These are phyloP conservation scores for Drosophila pruinosa DNA, from an alignment of 1,140 invertebrate species.

Conservation along the genomic window DNA sequence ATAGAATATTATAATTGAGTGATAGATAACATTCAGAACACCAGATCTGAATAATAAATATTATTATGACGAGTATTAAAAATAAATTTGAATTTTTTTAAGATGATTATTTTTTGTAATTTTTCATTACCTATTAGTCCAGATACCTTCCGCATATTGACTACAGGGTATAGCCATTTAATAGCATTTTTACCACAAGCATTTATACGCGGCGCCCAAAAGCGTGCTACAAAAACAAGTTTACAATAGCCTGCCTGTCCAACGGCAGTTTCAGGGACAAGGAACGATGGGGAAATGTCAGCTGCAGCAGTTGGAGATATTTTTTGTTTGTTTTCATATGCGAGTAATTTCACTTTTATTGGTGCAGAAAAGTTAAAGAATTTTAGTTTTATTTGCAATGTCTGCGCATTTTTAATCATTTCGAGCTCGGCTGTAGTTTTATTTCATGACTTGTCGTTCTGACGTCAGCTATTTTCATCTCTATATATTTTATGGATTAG, in stretches of 20 bases:
- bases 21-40: no score
- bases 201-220: conserved; percentile 10
- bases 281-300: neutral
- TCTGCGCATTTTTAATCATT: conserved; percentile 71
- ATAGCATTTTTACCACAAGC: neutral
- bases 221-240: neutral
- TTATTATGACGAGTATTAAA: no score
- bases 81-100: neutral
- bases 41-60: no score
- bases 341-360: conserved; percentile 61
- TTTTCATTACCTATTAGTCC: neutral
- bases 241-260: neutral
- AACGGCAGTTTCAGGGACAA: neutral
- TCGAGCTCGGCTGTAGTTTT: conserved; percentile 9
- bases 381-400: conserved; percentile 45
- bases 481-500: neutral
- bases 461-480: neutral
- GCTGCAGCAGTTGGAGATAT: conserved; percentile 4
- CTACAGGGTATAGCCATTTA: conserved; percentile 2
- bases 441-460: conserved; percentile 25
- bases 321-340: conserved; percentile 40
- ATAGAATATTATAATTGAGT: neutral
- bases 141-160: neutral
- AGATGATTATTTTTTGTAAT: neutral
- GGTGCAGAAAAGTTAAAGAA: conserved; percentile 36